Base-by-base conservation (phyloP, 2,888 invertebrate genomes). In the Sarcophaga rosellei region DNA sequence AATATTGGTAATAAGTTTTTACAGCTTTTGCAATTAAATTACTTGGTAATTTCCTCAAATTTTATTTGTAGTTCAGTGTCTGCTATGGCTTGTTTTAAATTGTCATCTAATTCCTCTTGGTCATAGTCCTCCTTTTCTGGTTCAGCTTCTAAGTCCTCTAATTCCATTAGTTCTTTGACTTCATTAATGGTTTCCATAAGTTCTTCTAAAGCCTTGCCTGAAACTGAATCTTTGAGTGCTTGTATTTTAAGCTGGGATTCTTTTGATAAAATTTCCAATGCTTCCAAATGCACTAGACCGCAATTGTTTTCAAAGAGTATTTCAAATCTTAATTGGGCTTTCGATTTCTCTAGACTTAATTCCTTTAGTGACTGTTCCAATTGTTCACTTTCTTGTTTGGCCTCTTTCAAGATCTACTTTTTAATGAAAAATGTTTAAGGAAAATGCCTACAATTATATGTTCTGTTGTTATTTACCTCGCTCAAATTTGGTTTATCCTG, bases 271-370 rank as follows among this genome's bases (percentile, higher is more conserved):
- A 98, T 97, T 93, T 98, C 98, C 66, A 98, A 92, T 0, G 98
- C 98, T 94, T 98, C 98, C 84, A 98, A 94, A 92, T 98, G 97
- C 0, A 98, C 97, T 77, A 98, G 93, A 15, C 96, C 98, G 94
- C 97, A 97, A 93, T 95, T 96, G 93, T 98, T 97, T 93, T 98
- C 98, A 92, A 98, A 98, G 62, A 97, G 93, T 76, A 95, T 94
- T 93, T 97, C 97, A 91, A 97, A 96, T 89, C 96, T 96, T 6
- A 95, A 93, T 89, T 94, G 94, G 85, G 93, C 94, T 88, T 91
- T 93, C 17, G 91, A 89, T 21, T 90, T 90, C 80, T 92, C 90
- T 11, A 92, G 87, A 81, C 91, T 90, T 3, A 92, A 86, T 53
- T 92, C 91, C 45, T 91, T 91, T 53, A 92, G 62, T 17, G 91